Percentiles rank a stretch among this genome's conserved stretches.
Conservation (phyloP, 2,888 invertebrate species). For the Actias luna region DNA sequence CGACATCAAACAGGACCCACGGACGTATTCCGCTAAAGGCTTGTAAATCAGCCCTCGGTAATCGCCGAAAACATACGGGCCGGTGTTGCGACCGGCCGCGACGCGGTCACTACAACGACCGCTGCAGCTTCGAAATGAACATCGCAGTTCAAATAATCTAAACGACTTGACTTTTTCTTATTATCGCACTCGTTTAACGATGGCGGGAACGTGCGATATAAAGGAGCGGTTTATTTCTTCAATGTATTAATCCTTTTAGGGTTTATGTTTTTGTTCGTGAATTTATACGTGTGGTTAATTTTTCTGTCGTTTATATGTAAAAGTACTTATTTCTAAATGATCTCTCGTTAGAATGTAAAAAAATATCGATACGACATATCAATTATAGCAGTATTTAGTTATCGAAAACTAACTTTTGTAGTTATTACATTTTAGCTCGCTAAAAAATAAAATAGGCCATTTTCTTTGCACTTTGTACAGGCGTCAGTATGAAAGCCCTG, state of each 20-base stretch:
- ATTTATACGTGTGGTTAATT: neutral
- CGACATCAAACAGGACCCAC: constrained; percentile 45
- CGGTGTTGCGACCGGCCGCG: constrained; percentile 27
- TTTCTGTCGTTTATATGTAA: neutral
- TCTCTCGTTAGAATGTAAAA: neutral
- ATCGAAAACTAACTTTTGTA: neutral
- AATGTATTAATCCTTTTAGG: neutral
- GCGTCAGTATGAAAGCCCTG: too few species aligned
- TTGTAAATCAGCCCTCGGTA: constrained; percentile 63
- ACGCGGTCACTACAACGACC: neutral
- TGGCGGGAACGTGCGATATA: neutral
- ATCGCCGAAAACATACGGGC: constrained; percentile 48
- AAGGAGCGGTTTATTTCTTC: neutral
- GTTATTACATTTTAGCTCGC: neutral
- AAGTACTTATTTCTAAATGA: neutral
- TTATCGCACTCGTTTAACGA: neutral
- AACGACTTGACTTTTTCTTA: neutral
- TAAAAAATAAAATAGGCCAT: too few species aligned
- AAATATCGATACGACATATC: neutral
- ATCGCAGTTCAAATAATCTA: neutral
- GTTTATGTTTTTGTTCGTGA: neutral
- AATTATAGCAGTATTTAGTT: neutral
- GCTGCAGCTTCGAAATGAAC: neutral
- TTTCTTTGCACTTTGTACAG: too few species aligned
- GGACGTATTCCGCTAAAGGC: constrained; percentile 58